A percentile compares a stretch with the other conserved stretches of the same genome.
These are phyloP conservation scores for Aporophyla lueneburgensis DNA, from an alignment of 2,888 invertebrate genomes.

Conservation along the genomic window DNA sequence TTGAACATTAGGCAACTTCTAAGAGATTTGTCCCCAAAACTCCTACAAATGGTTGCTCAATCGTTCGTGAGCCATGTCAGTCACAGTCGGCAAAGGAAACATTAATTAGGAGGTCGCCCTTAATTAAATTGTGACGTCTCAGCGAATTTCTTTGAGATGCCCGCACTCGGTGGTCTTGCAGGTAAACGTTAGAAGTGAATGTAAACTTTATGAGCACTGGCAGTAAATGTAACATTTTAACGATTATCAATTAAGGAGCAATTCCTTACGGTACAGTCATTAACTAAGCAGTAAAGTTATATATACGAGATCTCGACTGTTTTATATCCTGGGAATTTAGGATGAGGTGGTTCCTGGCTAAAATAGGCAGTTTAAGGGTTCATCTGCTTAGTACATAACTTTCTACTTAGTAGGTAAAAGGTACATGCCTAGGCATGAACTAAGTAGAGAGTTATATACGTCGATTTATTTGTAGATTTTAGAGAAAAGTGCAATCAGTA, in stretches of 20 bases:
- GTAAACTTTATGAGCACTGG: conserved; percentile 75
- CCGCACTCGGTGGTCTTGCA: conserved; percentile 82
- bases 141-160: conserved; percentile 82
- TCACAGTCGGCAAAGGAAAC: conserved; percentile 73
- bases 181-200: conserved; percentile 74
- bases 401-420: neutral
- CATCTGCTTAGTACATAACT: neutral
- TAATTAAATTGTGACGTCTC: conserved; percentile 90
- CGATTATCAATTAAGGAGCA: conserved; percentile 72
- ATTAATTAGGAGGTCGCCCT: conserved; percentile 81
- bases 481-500: neutral
- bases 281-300: conserved; percentile 65
- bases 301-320: conserved; percentile 66
- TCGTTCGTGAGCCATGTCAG: conserved; percentile 74
- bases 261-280: conserved; percentile 66
- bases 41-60: conserved; percentile 76
- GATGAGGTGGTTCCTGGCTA: conserved; percentile 27
- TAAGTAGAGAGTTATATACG: neutral
- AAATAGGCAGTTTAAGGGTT: neutral
- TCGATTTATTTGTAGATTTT: neutral
- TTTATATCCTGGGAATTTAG: conserved; percentile 62
- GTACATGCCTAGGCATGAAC: neutral
- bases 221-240: conserved; percentile 80
- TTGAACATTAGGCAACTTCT: conserved; percentile 45
- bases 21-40: conserved; percentile 68